Evolutionary conservation across 2,888 invertebrate species (phyloP).

Genomic region (Hypselothyrea guttata): DNA sequence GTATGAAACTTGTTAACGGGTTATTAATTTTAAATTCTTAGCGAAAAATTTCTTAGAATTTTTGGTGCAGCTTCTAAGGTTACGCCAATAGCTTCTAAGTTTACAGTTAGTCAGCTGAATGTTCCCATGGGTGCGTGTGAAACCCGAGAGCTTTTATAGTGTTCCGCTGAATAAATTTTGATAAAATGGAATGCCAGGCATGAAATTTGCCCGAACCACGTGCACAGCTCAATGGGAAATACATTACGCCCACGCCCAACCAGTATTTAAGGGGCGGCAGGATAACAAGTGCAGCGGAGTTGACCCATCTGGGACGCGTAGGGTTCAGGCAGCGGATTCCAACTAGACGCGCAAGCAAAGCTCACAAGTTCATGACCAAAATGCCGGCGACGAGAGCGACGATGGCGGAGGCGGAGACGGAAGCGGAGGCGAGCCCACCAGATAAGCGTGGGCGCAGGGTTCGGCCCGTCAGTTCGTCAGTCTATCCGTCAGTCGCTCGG

Average conservation of each 20-base stretch:
- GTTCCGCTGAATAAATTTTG: conserved; percentile 27
- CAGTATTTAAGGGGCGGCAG: too few species aligned
- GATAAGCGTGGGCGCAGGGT: conserved; percentile 55
- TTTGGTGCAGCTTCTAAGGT: conserved; percentile 37
- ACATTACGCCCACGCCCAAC: conserved; percentile 4
- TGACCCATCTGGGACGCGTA: neutral
- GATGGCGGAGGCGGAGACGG: conserved; percentile 21
- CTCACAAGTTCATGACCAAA: conserved; percentile 74
- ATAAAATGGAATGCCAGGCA: conserved; percentile 5
- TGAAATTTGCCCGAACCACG: conserved; percentile 14
- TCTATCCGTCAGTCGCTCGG: conserved; percentile 28
- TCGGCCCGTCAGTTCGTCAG: conserved; percentile 33
- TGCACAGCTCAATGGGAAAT: neutral
- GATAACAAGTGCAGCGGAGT: too few species aligned
- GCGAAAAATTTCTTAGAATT: conserved; percentile 19
- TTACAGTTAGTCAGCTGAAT: conserved; percentile 39
- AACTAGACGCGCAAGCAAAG: conserved; percentile 31
- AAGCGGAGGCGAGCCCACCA: conserved; percentile 35
- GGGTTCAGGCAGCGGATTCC: conserved; percentile 5
- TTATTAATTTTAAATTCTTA: conserved; percentile 9
- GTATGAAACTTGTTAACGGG: too few species aligned
- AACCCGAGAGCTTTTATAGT: conserved; percentile 36
- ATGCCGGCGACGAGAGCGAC: conserved; percentile 47
- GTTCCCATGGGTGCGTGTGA: conserved; percentile 36
- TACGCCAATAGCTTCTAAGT: conserved; percentile 43